Percentiles rank a stretch among this genome's conserved stretches.
Conservation (phyloP, 2,888 invertebrate species). For the Sinotaia quadrata region DNA sequence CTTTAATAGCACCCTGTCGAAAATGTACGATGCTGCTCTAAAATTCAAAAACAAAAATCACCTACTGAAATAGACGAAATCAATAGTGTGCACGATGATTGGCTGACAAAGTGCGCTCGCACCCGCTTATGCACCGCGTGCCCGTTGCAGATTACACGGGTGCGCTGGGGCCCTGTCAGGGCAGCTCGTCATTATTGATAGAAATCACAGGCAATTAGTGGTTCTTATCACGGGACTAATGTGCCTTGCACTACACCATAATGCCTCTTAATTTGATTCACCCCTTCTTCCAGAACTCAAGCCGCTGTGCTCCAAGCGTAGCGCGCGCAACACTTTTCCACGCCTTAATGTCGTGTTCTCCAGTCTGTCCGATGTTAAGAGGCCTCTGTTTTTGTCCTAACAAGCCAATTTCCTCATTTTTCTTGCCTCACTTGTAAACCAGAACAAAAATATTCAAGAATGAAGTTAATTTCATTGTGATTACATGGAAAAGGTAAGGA, state of each 20-base stretch:
- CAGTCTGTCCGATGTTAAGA: slow-evolving; percentile 7
- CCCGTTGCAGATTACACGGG: slow-evolving; percentile 5
- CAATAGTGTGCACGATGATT: not conserved
- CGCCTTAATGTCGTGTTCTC: too few relatives aligned
- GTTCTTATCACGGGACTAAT: slow-evolving; percentile 28
- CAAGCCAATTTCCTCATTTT: slow-evolving; percentile 9
- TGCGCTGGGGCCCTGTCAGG: slow-evolving; percentile 14
- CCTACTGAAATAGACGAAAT: not conserved
- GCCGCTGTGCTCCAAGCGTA: too few relatives aligned
- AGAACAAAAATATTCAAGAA: not conserved
- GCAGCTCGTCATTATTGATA: slow-evolving; percentile 31
- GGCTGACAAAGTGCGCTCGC: not conserved
- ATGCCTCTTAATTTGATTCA: slow-evolving; percentile 33
- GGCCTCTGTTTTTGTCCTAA: slow-evolving; percentile 16
- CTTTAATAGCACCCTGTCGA: too few relatives aligned
- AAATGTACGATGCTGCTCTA: too few relatives aligned
- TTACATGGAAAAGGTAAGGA: too few relatives aligned
- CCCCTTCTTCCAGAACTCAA: slow-evolving; percentile 13
- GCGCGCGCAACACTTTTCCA: too few relatives aligned
- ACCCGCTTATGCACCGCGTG: slow-evolving; percentile 6
- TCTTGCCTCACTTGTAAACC: not conserved
- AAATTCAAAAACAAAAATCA: not conserved
- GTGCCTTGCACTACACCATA: slow-evolving; percentile 26
- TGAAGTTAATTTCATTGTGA: slow-evolving; percentile 5
- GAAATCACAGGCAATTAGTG: slow-evolving; percentile 34